Base-by-base conservation (phyloP, 2,888 invertebrate genomes). In the Drosophila algonquin region DNA sequence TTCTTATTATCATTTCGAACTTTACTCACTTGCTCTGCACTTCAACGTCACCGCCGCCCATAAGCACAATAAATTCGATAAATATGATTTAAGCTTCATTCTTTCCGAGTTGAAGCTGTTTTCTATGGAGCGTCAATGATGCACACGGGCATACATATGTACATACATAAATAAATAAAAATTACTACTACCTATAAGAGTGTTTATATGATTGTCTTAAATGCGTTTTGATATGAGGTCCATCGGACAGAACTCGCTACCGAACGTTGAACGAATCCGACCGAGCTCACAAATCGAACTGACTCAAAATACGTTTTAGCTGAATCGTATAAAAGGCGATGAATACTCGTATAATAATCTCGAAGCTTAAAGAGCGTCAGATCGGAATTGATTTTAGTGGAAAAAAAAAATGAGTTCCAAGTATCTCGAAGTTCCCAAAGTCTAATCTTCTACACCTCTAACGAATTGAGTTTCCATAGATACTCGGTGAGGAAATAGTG, bases 11-110 rank as follows among this genome's bases (percentile, higher is more conserved):
- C 55, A 60, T 45, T 72, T 18, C 62, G 57, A 46, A 74, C 68
- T 76, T 79, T 75, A 86, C 85, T 85, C 73, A 85, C 85, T 76
- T 71, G 75, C 54, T 48, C 30, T 51, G 21, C 73, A 35, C 48
- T 48, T 57, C 16, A 71, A 27, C 4, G 50, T 47, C 53, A 77
- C n/a, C 32, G 59, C 30, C 21, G 12, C 47, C 27, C 50, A 64
- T 14, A 71, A 48, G 45, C 47, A 52, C 45, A 81, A 16, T 1
- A 73, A 32, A 30, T 40, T 21, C 24, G 69, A 60, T 47, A 35
- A 46, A 52, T 62, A 44, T 74, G 71, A 64, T 32, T 57, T 72
- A 4, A 21, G 10, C 18, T 62, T 18, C 71, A 70, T 61, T 24
- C 5, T 61, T 3, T 7, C 8, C n/a, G 56, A 9, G 8, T 12